phyloP scores from a whole-genome alignment of 30 jellyfish, hydroid and myxozoan genomes.

The Rhopilema esculentum region DNA sequence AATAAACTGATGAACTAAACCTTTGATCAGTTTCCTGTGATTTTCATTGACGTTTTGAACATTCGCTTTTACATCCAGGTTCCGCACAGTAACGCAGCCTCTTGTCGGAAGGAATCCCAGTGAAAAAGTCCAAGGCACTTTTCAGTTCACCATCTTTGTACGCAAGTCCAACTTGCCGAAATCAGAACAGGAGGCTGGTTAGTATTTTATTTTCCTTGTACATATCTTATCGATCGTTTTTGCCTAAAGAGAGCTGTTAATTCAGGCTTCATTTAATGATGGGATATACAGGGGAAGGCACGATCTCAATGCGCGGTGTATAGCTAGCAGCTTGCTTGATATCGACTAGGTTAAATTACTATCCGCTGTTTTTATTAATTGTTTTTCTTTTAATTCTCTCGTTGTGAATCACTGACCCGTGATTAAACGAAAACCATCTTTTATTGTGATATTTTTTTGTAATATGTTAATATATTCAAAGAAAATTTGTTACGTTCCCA shows the following conservation, averaged over 20 bases:
- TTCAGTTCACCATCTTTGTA: slow-evolving; percentile 80
- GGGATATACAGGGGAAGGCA: no score
- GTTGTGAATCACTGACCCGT: no score
- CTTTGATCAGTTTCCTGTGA: slow-evolving; percentile 14
- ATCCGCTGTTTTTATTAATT: no score
- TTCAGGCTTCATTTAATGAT: background rate
- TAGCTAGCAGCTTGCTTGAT: no score
- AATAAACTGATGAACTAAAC: background rate
- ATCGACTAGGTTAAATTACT: no score
- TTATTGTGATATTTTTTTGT: no score
- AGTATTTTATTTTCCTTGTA: background rate
- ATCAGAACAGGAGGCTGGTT: slow-evolving; percentile 19
- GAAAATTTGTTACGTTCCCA: no score
- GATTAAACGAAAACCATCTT: no score
- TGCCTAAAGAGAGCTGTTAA: background rate
- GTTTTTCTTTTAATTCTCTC: no score
- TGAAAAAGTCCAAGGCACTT: slow-evolving; percentile 95
- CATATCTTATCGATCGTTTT: background rate
- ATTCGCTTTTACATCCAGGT: slow-evolving; percentile 22
- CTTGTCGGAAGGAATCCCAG: slow-evolving; percentile 90
- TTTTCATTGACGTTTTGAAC: background rate
- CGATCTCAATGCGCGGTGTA: no score
- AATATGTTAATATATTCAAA: no score
- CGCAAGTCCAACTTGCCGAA: slow-evolving; percentile 71
- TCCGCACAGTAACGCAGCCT: slow-evolving; percentile 89